Evolutionary conservation across 2,797 vertebrate species (phyloP), one percentile per base, ranked within the genome.

Genomic region (Thunnus albacares): DNA sequence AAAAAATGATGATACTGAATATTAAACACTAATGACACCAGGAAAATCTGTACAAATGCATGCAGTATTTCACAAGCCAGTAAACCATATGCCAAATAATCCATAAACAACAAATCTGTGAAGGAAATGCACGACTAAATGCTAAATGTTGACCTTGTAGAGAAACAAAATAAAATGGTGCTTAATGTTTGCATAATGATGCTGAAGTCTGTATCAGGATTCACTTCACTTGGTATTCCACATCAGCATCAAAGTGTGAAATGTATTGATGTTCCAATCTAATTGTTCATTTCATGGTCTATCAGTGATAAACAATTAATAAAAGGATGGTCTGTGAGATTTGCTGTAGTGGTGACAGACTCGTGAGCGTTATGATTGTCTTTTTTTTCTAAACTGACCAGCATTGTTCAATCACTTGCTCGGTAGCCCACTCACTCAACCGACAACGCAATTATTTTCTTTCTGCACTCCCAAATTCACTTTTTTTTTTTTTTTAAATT

Each of bases 251-350:
- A 85, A 88, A 90, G 89, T 92, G 91, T 93, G 92, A 94, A 93
- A 93, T 90, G 87, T 87, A 90, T 90, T 89, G 90, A 93, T 93
- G 92, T 92, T 83, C 82, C 75, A 75, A 87, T 90, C 86, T 92
- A 93, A 95, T 94, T 93, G 93, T 92, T 92, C 91, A 94, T 94
- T 92, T 93, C 93, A 94, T 83, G 92, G 85, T 93, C 91, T 75
- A 94, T 93, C 90, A 91, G 90, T 59, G 71, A 87, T 90, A 92
- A 93, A 93, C 91, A 95, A 96, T 95, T 94, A 94, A 94, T 92
- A 92, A 85, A n/a, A 89, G 80, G 89, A 89, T 82, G 87, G 90
- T 89, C 66, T 86, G 22, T 83, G 74, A 83, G 75, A 90, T 87
- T 82, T 85, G 78, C 79, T 82, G 75, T 81, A 83, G 78, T 77